These are phyloP conservation scores for Chelon auratus DNA, from an alignment of 2,797 vertebrate species.

Conservation along the genomic window DNA sequence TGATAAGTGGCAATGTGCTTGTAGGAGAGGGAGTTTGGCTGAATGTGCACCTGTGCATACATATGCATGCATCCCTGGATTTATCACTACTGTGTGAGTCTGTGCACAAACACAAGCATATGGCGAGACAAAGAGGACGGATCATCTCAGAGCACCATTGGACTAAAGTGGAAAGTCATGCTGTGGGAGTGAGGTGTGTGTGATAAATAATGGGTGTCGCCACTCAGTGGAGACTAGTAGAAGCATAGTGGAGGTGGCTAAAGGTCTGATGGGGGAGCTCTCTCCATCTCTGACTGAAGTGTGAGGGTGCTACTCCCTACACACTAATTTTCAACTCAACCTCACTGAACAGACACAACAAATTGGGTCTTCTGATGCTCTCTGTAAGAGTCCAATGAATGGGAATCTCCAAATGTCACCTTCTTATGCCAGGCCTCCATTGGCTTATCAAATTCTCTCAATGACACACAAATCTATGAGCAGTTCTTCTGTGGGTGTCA, in stretches of 20 bases:
- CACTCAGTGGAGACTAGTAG: conserved; percentile 58
- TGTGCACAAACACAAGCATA: conserved; percentile 5
- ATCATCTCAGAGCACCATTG: conserved; percentile 33
- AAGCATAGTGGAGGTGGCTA: conserved; percentile 34
- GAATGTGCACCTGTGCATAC: conserved; percentile 3
- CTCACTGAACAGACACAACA: conserved; percentile 40
- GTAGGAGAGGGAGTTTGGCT: background rate
- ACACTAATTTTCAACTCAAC: conserved; percentile 45
- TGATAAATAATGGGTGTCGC: conserved; percentile 67
- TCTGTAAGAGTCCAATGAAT: conserved; percentile 7
- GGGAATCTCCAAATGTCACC: conserved; percentile 3
- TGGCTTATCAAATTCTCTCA: conserved; percentile 35
- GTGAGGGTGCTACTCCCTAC: conserved; percentile 49
- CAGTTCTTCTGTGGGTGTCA: background rate
- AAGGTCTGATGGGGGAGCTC: conserved; percentile 57
- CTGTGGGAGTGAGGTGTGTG: conserved; percentile 43
- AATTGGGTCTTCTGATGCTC: conserved; percentile 14
- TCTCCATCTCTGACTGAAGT: conserved; percentile 61
- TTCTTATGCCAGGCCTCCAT: conserved; percentile 29
- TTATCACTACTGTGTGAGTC: conserved; percentile 6
- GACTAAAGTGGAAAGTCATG: conserved; percentile 72
- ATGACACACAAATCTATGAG: conserved; percentile 1
- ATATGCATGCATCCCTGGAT: conserved; percentile 20
- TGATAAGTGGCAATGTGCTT: conserved; percentile 22
- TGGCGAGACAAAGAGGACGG: conserved; percentile 29